A percentile compares a stretch with the other conserved stretches of the same genome.
Conservation (phyloP, 64 coral and sea anemone genomes). For the Porites lutea region DNA sequence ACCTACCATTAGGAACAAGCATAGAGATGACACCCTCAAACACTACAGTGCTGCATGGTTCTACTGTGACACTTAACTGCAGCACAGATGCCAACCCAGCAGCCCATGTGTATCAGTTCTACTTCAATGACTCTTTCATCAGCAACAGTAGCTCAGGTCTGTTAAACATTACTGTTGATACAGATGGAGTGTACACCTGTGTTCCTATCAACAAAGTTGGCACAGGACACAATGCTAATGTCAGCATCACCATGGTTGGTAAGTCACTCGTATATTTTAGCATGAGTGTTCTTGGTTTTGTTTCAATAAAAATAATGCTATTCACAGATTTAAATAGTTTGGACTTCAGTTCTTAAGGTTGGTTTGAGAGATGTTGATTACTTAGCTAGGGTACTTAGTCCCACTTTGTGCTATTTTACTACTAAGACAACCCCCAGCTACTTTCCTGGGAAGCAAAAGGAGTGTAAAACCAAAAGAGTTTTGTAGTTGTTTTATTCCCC, state of each 20-base stretch:
- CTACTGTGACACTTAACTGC: background rate
- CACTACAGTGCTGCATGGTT: background rate
- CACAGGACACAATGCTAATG: background rate
- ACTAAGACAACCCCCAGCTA: too few relatives aligned
- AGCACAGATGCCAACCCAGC: background rate
- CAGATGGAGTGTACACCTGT: slow-evolving; percentile 36
- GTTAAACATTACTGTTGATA: background rate
- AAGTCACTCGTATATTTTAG: background rate
- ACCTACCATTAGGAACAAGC: background rate
- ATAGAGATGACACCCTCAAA: background rate
- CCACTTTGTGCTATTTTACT: too few relatives aligned
- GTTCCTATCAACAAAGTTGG: background rate
- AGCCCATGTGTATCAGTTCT: slow-evolving; percentile 5
- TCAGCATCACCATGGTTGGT: background rate
- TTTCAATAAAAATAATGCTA: too few relatives aligned
- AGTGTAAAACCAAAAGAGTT: too few relatives aligned
- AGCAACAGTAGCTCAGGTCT: slow-evolving; percentile 28
- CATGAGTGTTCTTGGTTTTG: too few relatives aligned
- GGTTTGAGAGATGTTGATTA: too few relatives aligned
- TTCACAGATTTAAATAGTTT: too few relatives aligned
- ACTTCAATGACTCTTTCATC: background rate
- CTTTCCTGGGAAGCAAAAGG: too few relatives aligned
- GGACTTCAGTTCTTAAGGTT: too few relatives aligned
- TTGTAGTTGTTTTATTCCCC: too few relatives aligned
- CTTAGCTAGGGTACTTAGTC: too few relatives aligned